Base-by-base conservation (phyloP, 2,113 vertebrate genomes). In the Alethe diademata region DNA sequence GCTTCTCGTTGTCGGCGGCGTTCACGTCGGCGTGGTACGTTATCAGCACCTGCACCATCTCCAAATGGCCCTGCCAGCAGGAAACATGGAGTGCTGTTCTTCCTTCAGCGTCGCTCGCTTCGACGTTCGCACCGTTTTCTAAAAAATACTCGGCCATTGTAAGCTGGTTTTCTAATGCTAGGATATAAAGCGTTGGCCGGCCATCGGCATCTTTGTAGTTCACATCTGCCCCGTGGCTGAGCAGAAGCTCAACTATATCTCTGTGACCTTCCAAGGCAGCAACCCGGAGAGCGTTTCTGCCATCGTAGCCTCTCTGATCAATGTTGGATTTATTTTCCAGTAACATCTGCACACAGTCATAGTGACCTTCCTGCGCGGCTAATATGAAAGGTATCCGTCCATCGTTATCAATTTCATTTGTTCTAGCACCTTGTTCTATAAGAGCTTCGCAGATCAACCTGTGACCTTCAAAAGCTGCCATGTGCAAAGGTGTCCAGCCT, bases 391-490 rank as follows among this genome's bases (percentile, higher is more conserved):
- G 98, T 95, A 99, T 99, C 26, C 99, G 98, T 8, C 99, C 99
- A 69, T 99, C 99, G 0, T 99, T 99, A 95, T 99, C 99, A 3
- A 99, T 99, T 97, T 99, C 99, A 64, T 98, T 98, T 93, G 99
- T 99, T 91, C 99, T 98, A 94, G 99, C 99, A 74, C 99, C 99
- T 98, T 99, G 99, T 96, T 99, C 99, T 78, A 99, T 99, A 33
- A 99, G 99, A 53, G 99, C 99, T 88, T 99, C 98, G 45, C 99
- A 99, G 74, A 99, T 99, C 97, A 99, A 97, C 47, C 99, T 97
- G 94, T 99, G 99, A 73, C 99, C 99, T 97, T 99, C 99, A 73
- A 99, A 99, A 26, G 99, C 98, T 78, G 99, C 99, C 99, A 99
- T 99, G 96, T 99, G 99, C 78, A 99, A 97, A 36, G 99, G 99